Evolutionary conservation across 2,888 invertebrate species (phyloP), one percentile per base, ranked within the genome.

Genomic region (Plemyria rubiginata): DNA sequence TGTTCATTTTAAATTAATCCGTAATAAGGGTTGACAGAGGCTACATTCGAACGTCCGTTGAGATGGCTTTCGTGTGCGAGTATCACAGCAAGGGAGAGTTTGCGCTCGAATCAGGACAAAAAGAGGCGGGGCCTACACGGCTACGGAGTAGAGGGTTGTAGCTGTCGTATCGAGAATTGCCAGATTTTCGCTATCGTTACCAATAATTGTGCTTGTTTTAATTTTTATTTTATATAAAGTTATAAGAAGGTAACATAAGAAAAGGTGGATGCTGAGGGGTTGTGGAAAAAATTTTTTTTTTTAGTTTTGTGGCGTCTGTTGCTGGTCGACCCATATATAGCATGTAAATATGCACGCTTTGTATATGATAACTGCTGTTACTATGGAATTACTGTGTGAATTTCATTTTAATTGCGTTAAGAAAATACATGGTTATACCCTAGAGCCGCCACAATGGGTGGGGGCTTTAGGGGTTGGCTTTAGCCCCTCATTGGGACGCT

Each of bases 61-160:
- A 40, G 36, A n/a, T 43, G 12, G 48, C 45, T 60, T 56, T 58
- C 56, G 60, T 66, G 72, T 74, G 73, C 72, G 76, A 61, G 66
- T 54, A 68, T 71, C 77, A 74, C 70, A 80, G 78, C 67, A 41
- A 43, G 57, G 60, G 72, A 73, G 83, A 88, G 89, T 90, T 86
- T 67, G 82, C 86, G 78, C 75, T 72, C 58, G 55, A 74, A 61
- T 73, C 70, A 71, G 75, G 72, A 70, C 36, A 72, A 71, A 72
- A 68, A 72, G 71, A 76, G 89, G 90, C 83, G 83, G 85, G 71
- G 83, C 79, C 52, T 68, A 41, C 0, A 40, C 58, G 68, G 55
- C 45, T 28, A 28, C n/a, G 32, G 22, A 15, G 55, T 59, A 69
- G 51, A 69, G 53, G 66, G 69, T n/a, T 50, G 67, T 53, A 60